Conservation (phyloP, 1,140 invertebrate genomes). For the Thaumetopoea pityocampa region DNA sequence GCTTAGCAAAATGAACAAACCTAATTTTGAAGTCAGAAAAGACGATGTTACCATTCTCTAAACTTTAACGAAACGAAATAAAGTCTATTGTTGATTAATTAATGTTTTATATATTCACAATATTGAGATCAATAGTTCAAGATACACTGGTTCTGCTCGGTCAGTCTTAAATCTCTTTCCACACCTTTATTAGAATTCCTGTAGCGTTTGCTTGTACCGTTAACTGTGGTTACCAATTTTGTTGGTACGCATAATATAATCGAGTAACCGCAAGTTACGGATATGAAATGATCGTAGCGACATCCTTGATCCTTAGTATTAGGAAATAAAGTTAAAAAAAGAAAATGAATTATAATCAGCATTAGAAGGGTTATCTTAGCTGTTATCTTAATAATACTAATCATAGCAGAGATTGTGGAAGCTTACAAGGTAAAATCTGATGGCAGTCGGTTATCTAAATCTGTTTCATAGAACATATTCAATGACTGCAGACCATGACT, state of each 20-base stretch:
- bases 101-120: not conserved
- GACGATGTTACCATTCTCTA: not conserved
- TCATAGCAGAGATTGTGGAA: too few species aligned
- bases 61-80: not conserved
- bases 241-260: conserved; percentile 4
- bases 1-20: too few species aligned
- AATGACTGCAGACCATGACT: too few species aligned
- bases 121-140: conserved; percentile 14
- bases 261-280: conserved; percentile 3
- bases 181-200: conserved; percentile 22
- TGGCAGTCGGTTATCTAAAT: too few species aligned
- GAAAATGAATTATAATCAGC: too few species aligned
- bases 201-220: conserved; percentile 5
- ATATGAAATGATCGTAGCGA: too few species aligned
- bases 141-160: conserved; percentile 12
- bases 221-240: conserved; percentile 8
- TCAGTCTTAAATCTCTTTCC: conserved; percentile 24
- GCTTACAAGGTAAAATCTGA: too few species aligned
- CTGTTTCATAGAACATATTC: too few species aligned
- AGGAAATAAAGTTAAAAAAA: too few species aligned
- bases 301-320: too few species aligned
- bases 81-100: not conserved
- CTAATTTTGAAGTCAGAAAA: not conserved
- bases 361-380: too few species aligned
- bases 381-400: too few species aligned